A percentile compares a stretch with the other conserved stretches of the same genome.
Conservation (phyloP, 2,113 vertebrate species). For the Saguinus imperator region DNA sequence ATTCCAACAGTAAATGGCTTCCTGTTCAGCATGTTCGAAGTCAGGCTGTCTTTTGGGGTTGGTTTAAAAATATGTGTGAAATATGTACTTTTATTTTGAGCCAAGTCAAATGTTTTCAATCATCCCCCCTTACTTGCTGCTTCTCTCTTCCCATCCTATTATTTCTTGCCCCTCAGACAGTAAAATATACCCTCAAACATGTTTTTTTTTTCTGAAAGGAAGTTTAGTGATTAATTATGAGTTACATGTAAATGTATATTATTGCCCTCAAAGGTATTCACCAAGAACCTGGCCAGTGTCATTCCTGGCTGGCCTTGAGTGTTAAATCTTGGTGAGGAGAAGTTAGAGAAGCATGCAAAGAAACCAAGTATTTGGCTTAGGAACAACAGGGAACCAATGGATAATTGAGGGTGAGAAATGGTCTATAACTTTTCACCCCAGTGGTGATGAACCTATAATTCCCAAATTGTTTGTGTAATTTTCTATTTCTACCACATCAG, state of each 20-base stretch:
- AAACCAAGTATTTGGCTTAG: conserved; percentile 68
- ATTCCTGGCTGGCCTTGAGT: conserved; percentile 64
- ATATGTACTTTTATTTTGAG: conserved; percentile 90
- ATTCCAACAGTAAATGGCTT: conserved; percentile 96
- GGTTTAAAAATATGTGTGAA: conserved; percentile 94
- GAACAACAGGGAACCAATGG: conserved; percentile 57
- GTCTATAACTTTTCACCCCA: conserved; percentile 69
- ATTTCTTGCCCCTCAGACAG: conserved; percentile 68
- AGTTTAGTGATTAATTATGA: conserved; percentile 82
- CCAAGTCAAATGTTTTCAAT: conserved; percentile 96
- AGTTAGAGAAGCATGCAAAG: conserved; percentile 43
- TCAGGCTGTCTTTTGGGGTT: conserved; percentile 89
- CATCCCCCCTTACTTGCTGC: conserved; percentile 51
- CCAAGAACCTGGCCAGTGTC: conserved; percentile 81
- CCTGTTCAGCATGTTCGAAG: conserved; percentile 93
- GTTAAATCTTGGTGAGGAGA: conserved; percentile 59
- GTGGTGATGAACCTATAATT: conserved; percentile 81
- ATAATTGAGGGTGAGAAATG: conserved; percentile 77
- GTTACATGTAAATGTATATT: conserved; percentile 83
- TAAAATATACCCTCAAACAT: conserved; percentile 83
- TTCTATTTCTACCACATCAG: conserved; percentile 78
- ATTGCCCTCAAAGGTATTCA: conserved; percentile 84
- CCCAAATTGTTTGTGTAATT: conserved; percentile 79
- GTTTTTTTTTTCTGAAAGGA: conserved; percentile 83
- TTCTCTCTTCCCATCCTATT: conserved; percentile 66